A percentile compares a stretch with the other conserved stretches of the same genome.
These are phyloP conservation scores for Pammene aurita DNA, from an alignment of 2,888 invertebrate genomes.

Conservation along the genomic window DNA sequence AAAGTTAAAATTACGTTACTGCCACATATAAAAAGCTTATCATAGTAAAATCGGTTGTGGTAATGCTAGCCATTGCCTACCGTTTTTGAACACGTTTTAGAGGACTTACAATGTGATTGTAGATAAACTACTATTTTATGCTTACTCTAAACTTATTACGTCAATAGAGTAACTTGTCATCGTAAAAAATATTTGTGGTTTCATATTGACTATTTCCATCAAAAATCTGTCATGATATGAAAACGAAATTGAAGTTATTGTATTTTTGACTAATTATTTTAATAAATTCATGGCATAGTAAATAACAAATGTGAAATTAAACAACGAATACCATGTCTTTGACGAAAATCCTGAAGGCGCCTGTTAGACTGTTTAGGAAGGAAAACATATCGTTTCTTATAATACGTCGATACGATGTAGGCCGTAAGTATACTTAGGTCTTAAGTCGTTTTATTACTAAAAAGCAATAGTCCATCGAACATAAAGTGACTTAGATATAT, in stretches of 20 bases:
- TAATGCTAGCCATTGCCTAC: too few species aligned
- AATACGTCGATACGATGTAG: slow-evolving; percentile 69
- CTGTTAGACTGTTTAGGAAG: slow-evolving; percentile 69
- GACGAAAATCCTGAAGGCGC: slow-evolving; percentile 65
- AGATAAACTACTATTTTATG: too few species aligned
- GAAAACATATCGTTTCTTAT: slow-evolving; percentile 74
- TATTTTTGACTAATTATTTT: background rate
- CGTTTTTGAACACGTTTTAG: too few species aligned
- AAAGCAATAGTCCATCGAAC: too few species aligned
- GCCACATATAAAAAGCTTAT: too few species aligned
- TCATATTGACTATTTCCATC: background rate
- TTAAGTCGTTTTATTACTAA: too few species aligned
- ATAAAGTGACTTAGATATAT: background rate
- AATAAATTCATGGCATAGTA: slow-evolving; percentile 6
- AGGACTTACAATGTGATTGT: too few species aligned
- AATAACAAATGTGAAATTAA: slow-evolving; percentile 31
- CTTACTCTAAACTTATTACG: background rate
- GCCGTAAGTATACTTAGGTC: slow-evolving; percentile 57
- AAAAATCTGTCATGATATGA: slow-evolving; percentile 7
- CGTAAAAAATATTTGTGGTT: background rate
- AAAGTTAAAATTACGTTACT: too few species aligned
- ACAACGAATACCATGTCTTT: slow-evolving; percentile 61
- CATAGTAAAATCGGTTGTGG: too few species aligned
- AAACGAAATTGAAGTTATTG: background rate
- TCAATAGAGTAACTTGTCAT: background rate